Base-by-base conservation (phyloP, 2,888 invertebrate species). In the Kryphioiulus occultus region DNA sequence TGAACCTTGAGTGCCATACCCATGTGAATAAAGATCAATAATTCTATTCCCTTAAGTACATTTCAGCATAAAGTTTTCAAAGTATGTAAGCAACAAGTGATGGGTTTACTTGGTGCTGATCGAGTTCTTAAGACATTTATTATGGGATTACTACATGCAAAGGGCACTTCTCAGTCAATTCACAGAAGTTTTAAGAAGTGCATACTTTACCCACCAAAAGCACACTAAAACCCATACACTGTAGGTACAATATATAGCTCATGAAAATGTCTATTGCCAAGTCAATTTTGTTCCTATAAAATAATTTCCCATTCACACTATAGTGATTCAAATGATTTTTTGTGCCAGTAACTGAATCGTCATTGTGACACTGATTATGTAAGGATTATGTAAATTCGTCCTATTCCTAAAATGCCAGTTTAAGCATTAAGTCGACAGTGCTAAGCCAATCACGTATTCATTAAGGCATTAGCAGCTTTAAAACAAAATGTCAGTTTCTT, bases 11-110 rank as follows among this genome's bases (percentile, higher is more conserved):
- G 78, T 30, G 30, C 30, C 78, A 30, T 78, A 32, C 78, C 17
- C 78, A 15, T 30, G 78, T 17, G 78, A 78, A 78, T 78, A 78
- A 30, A 78, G 30, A 78, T 78, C 78, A 78, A 78, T 78, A 78
- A 32, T 32, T 78, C 78, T 32, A 30, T 30, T 78, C 78, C 78
- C 78, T 78, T 78, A 30, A 78, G 30, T 78, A 78, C 30, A 30
- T 4, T 32, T 78, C 78, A 78, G 17, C 78, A 78, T 78, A 78
- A 78, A 78, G 78, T 78, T 78, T 78, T 78, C 78, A 78, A 78
- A 30, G 78, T 78, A 78, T 78, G 78, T 32, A 32, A 78, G 78
- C 78, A 26, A 78, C 78, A 32, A 26, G 78, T 78, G 30, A 78
- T 78, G 78, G 78, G 30, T 78, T 78, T 78, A 78, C 78, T 26